These are phyloP conservation scores for Drosophila pruinosa DNA, from an alignment of 1,140 invertebrate species.

Conservation along the genomic window DNA sequence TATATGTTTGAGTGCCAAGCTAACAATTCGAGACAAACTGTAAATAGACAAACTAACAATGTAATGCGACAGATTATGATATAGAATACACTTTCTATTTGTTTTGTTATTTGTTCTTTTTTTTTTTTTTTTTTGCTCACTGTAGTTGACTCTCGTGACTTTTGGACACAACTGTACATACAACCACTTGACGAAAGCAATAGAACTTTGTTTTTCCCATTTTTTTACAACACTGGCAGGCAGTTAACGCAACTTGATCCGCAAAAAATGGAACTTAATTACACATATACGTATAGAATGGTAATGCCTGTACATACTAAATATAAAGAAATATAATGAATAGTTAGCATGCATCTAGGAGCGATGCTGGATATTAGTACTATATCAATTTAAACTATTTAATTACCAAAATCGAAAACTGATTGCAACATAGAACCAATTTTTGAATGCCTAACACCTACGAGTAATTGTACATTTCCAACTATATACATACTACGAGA, in stretches of 20 bases:
- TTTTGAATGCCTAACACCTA: conserved; percentile 52
- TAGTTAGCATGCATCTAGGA: conserved; percentile 34
- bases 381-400: conserved; percentile 31
- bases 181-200: not conserved
- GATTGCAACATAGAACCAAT: conserved; percentile 66
- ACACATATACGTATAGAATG: not conserved
- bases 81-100: too few relatives aligned
- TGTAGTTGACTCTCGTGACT: conserved; percentile 11
- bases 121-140: not conserved
- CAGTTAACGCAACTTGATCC: not conserved
- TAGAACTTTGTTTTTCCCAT: not conserved
- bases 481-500: conserved; percentile 25
- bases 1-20: conserved; percentile 81
- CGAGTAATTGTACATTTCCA: conserved; percentile 54
- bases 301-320: conserved; percentile 12
- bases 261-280: not conserved
- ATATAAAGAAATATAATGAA: conserved; percentile 4
- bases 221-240: not conserved
- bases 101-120: too few relatives aligned
- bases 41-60: conserved; percentile 42
- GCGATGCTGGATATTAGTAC: conserved; percentile 9
- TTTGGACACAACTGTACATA: conserved; percentile 7
- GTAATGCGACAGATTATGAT: not conserved
- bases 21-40: conserved; percentile 74
- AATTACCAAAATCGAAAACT: conserved; percentile 28